Conservation (phyloP, 1,140 invertebrate species). For the Plectrocnemia conspersa region DNA sequence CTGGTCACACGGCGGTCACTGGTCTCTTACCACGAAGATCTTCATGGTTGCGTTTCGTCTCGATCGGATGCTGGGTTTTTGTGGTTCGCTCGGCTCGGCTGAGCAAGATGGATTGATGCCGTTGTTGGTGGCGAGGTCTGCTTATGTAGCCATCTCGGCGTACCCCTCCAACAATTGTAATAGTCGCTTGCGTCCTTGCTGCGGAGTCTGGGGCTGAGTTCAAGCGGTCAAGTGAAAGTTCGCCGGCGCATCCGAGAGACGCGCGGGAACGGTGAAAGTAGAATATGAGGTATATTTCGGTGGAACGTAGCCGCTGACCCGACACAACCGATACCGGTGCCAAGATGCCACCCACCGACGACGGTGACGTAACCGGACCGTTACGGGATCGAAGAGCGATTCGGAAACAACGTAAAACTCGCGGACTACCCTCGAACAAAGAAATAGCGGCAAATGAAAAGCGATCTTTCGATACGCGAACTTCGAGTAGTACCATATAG, state of each 20-base stretch:
- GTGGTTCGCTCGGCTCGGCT: constrained; percentile 21
- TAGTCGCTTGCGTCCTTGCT: constrained; percentile 15
- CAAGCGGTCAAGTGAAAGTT: constrained; percentile 26
- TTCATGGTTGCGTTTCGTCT: constrained; percentile 31
- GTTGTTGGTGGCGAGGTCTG: constrained; percentile 8
- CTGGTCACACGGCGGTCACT: neutral
- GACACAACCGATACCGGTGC: no score
- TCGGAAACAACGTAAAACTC: no score
- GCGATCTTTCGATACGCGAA: no score
- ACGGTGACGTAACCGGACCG: no score
- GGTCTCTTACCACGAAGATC: constrained; percentile 34
- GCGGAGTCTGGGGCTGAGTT: constrained; percentile 12
- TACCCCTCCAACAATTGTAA: constrained; percentile 18
- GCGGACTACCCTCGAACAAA: no score
- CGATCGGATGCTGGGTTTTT: constrained; percentile 20
- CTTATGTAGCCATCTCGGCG: constrained; percentile 23
- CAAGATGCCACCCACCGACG: no score
- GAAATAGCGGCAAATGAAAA: no score
- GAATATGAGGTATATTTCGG: no score
- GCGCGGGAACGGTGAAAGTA: constrained; percentile 16
- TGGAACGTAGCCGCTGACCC: no score
- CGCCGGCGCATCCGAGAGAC: constrained; percentile 16
- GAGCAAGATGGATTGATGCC: constrained; percentile 28
- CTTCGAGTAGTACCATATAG: no score
- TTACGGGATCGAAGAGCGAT: no score